Conservation (phyloP, 2,888 invertebrate genomes). For the Drosophila hamatofila region DNA sequence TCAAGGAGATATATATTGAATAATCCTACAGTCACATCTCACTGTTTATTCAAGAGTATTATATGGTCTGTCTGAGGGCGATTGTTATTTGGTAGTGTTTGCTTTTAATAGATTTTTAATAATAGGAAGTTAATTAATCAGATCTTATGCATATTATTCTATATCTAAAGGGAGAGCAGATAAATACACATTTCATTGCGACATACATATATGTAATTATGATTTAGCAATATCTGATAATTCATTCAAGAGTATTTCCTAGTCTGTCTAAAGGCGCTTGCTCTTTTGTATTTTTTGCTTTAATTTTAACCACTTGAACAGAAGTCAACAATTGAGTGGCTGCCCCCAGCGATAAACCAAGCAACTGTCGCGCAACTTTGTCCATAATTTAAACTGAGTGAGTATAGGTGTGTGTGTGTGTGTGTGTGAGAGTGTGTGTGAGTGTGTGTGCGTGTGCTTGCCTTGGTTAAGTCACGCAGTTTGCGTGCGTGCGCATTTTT, state of each 20-base stretch:
- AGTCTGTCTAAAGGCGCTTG: not conserved
- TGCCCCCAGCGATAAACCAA: constrained; percentile 74
- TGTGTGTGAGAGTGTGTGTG: constrained; percentile 24
- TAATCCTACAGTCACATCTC: no score
- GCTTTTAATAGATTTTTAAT: no score
- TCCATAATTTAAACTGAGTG: constrained; percentile 68
- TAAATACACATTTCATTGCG: not conserved
- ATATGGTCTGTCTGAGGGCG: no score
- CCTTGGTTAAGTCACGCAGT: constrained; percentile 72
- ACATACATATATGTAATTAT: no score
- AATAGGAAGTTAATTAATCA: no score
- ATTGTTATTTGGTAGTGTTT: no score
- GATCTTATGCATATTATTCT: no score
- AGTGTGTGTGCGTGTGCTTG: constrained; percentile 37
- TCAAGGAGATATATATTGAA: no score
- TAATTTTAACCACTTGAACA: constrained; percentile 71
- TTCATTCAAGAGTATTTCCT: not conserved
- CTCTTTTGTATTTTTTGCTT: constrained; percentile 30
- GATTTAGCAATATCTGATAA: not conserved
- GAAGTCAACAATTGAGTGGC: constrained; percentile 73
- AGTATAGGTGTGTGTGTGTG: constrained; percentile 23
- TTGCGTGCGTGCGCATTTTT: constrained; percentile 82
- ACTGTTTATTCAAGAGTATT: no score
- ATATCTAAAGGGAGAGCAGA: no score
- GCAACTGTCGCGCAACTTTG: constrained; percentile 80